These are phyloP conservation scores for Drosophila sechellia DNA, from an alignment of 1,140 invertebrate species.

Conservation along the genomic window DNA sequence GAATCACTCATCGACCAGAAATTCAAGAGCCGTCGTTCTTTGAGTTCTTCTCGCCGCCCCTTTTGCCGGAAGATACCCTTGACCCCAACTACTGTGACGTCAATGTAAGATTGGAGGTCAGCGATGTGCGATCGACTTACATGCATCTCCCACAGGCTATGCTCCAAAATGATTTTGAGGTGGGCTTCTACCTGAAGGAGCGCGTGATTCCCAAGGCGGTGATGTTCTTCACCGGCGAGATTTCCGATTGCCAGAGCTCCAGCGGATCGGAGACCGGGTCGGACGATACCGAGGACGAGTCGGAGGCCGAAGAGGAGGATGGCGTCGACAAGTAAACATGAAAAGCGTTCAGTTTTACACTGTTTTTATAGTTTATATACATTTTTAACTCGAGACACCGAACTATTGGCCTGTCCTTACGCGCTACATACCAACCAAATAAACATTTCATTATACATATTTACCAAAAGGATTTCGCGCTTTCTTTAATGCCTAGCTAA, in stretches of 20 bases:
- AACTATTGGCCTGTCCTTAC: constrained; percentile 29
- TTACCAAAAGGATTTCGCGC: constrained; percentile 26
- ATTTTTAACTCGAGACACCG: constrained; percentile 24
- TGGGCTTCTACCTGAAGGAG: constrained; percentile 95
- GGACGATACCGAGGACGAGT: constrained; percentile 85
- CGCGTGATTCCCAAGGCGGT: constrained; percentile 93
- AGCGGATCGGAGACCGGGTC: constrained; percentile 36
- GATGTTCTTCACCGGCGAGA: constrained; percentile 93
- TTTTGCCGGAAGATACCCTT: constrained; percentile 56
- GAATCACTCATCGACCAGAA: background rate
- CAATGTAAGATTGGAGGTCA: constrained; percentile 56
- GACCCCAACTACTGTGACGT: constrained; percentile 69
- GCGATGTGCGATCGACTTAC: background rate
- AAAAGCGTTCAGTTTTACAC: constrained; percentile 27
- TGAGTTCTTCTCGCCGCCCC: constrained; percentile 95
- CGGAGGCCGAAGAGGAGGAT: constrained; percentile 50
- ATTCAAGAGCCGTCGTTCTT: constrained; percentile 89
- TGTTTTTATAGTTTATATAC: constrained; percentile 12
- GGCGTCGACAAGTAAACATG: constrained; percentile 38
- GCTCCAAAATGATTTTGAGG: constrained; percentile 93
- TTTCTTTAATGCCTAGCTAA: constrained; percentile 49
- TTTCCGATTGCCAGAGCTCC: constrained; percentile 86
- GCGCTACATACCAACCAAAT: constrained; percentile 16
- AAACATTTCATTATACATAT: constrained; percentile 25
- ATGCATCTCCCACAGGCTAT: constrained; percentile 50